A percentile compares a stretch with the other conserved stretches of the same genome.
Conservation (phyloP, 2,113 vertebrate genomes). For the Rhinolophus sinicus region DNA sequence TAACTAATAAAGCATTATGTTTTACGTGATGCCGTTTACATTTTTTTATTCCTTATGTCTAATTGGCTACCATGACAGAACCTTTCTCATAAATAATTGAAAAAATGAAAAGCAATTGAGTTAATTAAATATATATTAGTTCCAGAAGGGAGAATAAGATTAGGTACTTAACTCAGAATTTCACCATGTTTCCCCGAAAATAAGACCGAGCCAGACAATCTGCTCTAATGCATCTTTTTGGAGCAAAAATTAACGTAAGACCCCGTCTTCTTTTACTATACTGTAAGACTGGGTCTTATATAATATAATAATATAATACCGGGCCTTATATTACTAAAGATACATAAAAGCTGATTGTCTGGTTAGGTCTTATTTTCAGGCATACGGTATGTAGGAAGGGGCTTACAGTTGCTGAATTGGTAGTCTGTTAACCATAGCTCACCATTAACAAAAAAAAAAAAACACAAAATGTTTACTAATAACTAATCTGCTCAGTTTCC, state of each 20-base stretch:
- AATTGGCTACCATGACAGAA: neutral
- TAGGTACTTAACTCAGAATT: neutral
- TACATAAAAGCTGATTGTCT: too few relatives aligned
- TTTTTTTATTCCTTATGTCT: neutral
- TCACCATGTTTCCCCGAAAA: neutral
- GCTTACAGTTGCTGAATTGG: neutral
- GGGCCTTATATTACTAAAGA: too few relatives aligned
- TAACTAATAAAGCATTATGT: neutral
- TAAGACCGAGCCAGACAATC: too few relatives aligned
- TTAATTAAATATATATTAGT: neutral
- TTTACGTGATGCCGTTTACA: neutral
- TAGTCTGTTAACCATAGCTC: neutral
- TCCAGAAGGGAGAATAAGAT: neutral
- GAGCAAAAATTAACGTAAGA: too few relatives aligned
- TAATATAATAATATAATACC: too few relatives aligned
- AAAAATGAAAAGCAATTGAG: neutral
- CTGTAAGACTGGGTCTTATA: too few relatives aligned
- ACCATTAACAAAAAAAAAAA: neutral
- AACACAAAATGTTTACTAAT: neutral
- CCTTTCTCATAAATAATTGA: neutral
- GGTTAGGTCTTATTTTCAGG: too few relatives aligned
- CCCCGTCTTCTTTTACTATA: too few relatives aligned
- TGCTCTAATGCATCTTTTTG: too few relatives aligned
- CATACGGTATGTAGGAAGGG: neutral
- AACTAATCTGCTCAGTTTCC: neutral